Percentiles rank a stretch among this genome's conserved stretches.
These are phyloP conservation scores for Sitta europaea DNA, from an alignment of 2,113 vertebrate genomes.

Conservation along the genomic window DNA sequence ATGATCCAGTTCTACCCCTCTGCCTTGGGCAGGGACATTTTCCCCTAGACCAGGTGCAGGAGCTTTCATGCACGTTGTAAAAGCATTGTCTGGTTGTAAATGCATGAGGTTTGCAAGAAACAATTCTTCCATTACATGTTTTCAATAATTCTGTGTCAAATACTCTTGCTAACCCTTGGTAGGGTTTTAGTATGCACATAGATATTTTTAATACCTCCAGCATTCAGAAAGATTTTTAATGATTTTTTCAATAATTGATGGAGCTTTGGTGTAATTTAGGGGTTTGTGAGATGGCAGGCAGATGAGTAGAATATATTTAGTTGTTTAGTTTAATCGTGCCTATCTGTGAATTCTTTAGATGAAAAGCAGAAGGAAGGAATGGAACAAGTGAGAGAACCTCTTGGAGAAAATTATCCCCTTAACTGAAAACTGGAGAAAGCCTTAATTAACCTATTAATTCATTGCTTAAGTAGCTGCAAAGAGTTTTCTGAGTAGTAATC, in stretches of 20 bases:
- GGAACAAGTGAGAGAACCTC: background rate
- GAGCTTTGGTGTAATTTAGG: background rate
- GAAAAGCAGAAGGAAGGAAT: background rate
- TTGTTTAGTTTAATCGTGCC: background rate
- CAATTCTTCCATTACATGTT: background rate
- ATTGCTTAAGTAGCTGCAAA: background rate
- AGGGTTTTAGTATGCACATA: background rate
- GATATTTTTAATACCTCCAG: background rate
- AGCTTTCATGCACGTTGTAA: background rate
- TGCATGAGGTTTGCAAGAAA: background rate
- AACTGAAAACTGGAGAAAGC: background rate
- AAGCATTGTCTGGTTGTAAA: background rate
- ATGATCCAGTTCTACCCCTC: background rate
- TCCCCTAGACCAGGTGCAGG: background rate
- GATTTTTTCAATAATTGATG: background rate
- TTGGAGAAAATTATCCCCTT: background rate
- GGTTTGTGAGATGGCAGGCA: background rate
- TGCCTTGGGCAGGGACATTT: background rate
- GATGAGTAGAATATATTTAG: background rate
- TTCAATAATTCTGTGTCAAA: background rate
- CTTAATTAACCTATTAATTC: conserved; percentile 27
- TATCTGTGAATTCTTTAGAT: background rate
- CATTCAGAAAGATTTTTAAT: background rate
- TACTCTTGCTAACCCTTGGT: background rate
- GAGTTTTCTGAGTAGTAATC: background rate